Percentiles rank a stretch among this genome's conserved stretches.
Evolutionary conservation across 2,113 vertebrate genomes (phyloP).

Genomic region (Lamprologus ornatipinnis): DNA sequence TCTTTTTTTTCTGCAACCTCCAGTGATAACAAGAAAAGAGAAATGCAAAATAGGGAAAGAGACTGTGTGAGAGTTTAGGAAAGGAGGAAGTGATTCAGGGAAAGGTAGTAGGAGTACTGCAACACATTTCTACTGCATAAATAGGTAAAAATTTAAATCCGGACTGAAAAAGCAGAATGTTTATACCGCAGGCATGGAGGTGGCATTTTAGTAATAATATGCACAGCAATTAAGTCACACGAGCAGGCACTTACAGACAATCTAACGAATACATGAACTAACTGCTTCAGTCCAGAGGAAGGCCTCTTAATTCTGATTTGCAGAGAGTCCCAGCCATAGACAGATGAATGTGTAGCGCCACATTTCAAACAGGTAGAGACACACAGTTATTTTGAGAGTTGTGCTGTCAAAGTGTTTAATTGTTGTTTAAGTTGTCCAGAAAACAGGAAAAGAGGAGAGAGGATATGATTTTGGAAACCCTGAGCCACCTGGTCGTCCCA

Average conservation of each 20-base stretch:
- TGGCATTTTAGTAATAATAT: not conserved
- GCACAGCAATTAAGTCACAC: not conserved
- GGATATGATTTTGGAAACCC: not conserved
- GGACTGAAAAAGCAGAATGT: not conserved
- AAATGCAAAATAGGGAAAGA: not conserved
- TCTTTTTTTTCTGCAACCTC: not conserved
- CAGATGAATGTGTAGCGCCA: constrained; percentile 41
- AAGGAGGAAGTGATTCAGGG: constrained; percentile 10
- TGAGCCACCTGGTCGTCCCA: not conserved
- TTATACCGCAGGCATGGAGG: not conserved
- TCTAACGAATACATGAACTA: constrained; percentile 5
- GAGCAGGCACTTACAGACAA: constrained; percentile 38
- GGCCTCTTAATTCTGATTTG: constrained; percentile 12
- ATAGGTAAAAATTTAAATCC: not conserved
- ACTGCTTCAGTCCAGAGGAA: not conserved
- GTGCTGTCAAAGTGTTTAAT: not conserved
- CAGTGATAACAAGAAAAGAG: not conserved
- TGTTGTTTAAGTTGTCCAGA: not conserved
- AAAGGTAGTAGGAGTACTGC: not conserved
- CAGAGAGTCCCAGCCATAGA: constrained; percentile 48
- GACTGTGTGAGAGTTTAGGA: not conserved
- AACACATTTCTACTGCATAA: not conserved
- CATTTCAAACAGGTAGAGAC: constrained; percentile 7
- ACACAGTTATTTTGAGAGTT: not conserved
- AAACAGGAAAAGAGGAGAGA: not conserved